Base-by-base conservation (phyloP, 2,888 invertebrate species). In the Stegophylla sp. region DNA sequence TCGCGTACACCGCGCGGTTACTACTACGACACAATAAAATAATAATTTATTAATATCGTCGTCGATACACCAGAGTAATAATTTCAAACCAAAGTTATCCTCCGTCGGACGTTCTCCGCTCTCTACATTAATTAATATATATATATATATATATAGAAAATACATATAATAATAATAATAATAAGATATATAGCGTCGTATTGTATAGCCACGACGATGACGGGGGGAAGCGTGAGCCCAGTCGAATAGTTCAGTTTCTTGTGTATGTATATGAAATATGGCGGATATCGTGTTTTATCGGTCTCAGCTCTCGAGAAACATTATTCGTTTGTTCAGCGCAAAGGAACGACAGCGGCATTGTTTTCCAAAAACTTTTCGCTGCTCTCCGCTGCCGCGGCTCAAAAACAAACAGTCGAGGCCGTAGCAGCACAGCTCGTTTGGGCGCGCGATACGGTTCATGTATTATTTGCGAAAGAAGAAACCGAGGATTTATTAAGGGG, bases 341-440 rank as follows among this genome's bases (percentile, higher is more conserved):
- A 13, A 48, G 48, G 48, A 48, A n/a, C 20, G 53, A n/a, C 17
- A n/a, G n/a, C 53, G 48, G 20, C n/a, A 53, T 34, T 23, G 71
- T 71, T 53, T 23, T 20, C 23, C 34, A 71, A 71, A 53, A 71
- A n/a, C 53, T 41, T 71, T 71, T 53, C 34, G 13, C n/a, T 15
- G n/a, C 51, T 20, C n/a, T n/a, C n/a, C n/a, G n/a, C n/a, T n/a
- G n/a, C n/a, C n/a, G n/a, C n/a, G n/a, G n/a, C 7, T 7, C 9
- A 53, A 71, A 71, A 71, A 71, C 71, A 34, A 71, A 71, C 34
- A n/a, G 20, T 69, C 3, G 48, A 28, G n/a, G n/a, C 13, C 26
- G 66, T 1, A 12, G 13, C 13, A 4, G 45, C 45, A n/a, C n/a
- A n/a, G n/a, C 45, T 45, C 45, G 45, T 45, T 13, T 15, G 45